phyloP scores from a whole-genome alignment of 2,888 invertebrate genomes.

The Odontomyia ornata region DNA sequence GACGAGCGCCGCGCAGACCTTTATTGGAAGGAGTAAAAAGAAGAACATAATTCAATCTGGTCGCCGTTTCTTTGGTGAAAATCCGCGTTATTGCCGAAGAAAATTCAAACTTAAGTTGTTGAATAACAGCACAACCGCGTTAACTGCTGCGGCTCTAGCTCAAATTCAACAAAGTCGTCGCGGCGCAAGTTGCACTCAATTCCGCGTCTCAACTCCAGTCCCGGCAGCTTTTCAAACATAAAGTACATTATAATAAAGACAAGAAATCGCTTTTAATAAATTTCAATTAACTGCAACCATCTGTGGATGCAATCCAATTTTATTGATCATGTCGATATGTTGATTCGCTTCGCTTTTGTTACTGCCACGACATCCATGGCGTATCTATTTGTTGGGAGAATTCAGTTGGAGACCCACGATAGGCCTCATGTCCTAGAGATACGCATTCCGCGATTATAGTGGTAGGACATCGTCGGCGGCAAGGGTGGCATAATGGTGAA shows the following conservation, averaged over 20 bases:
- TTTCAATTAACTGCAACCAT: conserved; percentile 44
- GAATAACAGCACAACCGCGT: neutral
- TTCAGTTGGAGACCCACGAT: neutral
- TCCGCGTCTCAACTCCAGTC: neutral
- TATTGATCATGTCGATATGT: conserved; percentile 33
- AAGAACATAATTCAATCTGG: neutral
- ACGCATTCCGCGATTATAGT: too few relatives aligned
- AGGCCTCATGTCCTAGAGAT: too few relatives aligned
- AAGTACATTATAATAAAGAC: conserved; percentile 29
- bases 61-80: neutral
- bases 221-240: conserved; percentile 33
- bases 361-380: neutral
- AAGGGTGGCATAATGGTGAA: too few relatives aligned
- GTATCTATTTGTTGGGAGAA: neutral
- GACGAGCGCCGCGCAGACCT: neutral
- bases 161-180: neutral
- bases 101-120: neutral
- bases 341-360: neutral
- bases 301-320: conserved; percentile 35
- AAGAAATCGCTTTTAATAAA: conserved; percentile 43
- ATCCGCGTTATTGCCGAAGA: neutral
- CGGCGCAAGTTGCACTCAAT: neutral
- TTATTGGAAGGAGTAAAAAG: neutral
- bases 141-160: too few relatives aligned
- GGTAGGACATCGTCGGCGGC: too few relatives aligned